phyloP scores from a whole-genome alignment of 2,888 invertebrate genomes.

The Papilio gigon region DNA sequence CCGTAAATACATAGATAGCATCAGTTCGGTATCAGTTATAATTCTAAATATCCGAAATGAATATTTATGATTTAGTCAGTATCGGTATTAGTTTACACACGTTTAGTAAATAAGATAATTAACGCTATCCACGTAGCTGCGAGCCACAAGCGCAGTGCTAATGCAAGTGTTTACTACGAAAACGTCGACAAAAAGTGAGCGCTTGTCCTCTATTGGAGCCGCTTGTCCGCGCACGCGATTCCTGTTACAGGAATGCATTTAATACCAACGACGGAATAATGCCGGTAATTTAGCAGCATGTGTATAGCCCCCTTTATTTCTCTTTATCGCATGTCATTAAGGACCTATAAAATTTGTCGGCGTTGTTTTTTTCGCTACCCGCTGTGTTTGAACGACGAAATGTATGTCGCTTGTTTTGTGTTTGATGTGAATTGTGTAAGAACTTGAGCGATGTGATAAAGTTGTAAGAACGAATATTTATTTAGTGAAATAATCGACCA shows the following conservation, averaged over 20 bases:
- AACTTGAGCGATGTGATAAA: not conserved
- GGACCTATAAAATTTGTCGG: slow-evolving; percentile 39
- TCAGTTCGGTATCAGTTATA: not conserved
- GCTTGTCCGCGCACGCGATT: slow-evolving; percentile 68
- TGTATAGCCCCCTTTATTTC: slow-evolving; percentile 51
- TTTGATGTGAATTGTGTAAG: not conserved
- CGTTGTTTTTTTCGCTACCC: slow-evolving; percentile 28
- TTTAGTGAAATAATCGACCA: not conserved
- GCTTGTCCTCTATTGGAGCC: slow-evolving; percentile 53
- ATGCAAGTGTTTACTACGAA: slow-evolving; percentile 38
- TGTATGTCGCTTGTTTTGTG: slow-evolving; percentile 1
- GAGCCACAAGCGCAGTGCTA: slow-evolving; percentile 23
- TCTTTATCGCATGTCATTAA: slow-evolving; percentile 65
- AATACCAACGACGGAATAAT: slow-evolving; percentile 73
- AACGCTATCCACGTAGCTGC: slow-evolving; percentile 32
- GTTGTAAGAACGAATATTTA: not conserved
- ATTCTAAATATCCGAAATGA: slow-evolving; percentile 26
- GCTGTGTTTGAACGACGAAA: slow-evolving; percentile 29
- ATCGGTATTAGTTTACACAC: slow-evolving; percentile 33
- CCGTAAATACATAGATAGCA: not conserved
- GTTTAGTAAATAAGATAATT: slow-evolving; percentile 38
- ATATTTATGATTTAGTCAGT: slow-evolving; percentile 35
- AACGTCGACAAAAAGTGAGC: slow-evolving; percentile 38
- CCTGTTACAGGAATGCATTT: slow-evolving; percentile 73
- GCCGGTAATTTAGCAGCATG: slow-evolving; percentile 72